Evolutionary conservation across 1,140 invertebrate species (phyloP).

Genomic region (Orussus abietinus): DNA sequence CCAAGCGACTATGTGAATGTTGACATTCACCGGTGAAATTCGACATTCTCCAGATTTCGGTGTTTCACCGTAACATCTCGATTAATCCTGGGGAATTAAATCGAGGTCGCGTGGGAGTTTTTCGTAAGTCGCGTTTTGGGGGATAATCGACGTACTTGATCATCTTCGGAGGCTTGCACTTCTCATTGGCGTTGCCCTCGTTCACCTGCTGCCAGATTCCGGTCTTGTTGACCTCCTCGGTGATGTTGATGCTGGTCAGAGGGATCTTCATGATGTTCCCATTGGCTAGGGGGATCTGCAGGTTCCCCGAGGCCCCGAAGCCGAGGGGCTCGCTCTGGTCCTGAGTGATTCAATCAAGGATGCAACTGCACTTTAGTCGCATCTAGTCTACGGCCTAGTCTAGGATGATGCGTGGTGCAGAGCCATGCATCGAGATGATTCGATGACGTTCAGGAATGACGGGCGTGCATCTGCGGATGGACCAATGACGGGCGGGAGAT

Average conservation of each 20-base stretch:
- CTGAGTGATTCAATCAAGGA: constrained; percentile 28
- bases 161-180: constrained; percentile 43
- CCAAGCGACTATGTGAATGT: too few relatives aligned
- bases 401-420: too few relatives aligned
- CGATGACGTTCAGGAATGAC: too few relatives aligned
- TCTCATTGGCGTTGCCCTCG: constrained; percentile 52
- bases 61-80: too few relatives aligned
- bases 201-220: constrained; percentile 94
- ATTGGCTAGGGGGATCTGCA: constrained; percentile 84
- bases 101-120: too few relatives aligned
- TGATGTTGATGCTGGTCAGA: constrained; percentile 82
- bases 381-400: too few relatives aligned
- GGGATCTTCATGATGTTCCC: constrained; percentile 92
- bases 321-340: constrained; percentile 43
- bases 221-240: constrained; percentile 89
- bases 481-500: too few relatives aligned
- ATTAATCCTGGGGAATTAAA: too few relatives aligned
- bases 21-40: too few relatives aligned
- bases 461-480: too few relatives aligned
- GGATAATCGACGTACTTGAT: constrained; percentile 37
- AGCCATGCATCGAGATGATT: too few relatives aligned
- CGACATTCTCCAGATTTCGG: too few relatives aligned
- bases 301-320: constrained; percentile 57
- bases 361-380: constrained; percentile 4
- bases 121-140: not conserved